Conservation (phyloP, 2,888 invertebrate genomes). For the Linnaemya vulpina region DNA sequence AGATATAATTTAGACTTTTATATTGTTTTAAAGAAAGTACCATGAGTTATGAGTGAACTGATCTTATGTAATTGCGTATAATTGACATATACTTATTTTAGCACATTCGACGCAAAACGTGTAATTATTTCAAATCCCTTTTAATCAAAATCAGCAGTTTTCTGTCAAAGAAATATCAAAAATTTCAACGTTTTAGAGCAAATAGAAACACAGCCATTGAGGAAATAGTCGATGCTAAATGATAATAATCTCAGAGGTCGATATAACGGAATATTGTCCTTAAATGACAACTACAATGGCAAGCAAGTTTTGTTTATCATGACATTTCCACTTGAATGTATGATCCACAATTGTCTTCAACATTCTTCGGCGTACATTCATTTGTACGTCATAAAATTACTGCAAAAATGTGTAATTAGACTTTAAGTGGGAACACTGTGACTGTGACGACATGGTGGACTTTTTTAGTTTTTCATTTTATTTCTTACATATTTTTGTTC, state of each 20-base stretch:
- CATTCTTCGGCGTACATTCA: constrained; percentile 28
- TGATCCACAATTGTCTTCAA: not conserved
- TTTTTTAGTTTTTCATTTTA: not conserved
- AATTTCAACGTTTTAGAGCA: no score
- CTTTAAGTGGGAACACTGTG: constrained; percentile 58
- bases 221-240: no score
- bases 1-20: no score
- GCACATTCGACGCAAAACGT: not conserved
- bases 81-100: not conserved
- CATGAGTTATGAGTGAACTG: no score
- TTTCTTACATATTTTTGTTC: constrained; percentile 10
- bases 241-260: no score
- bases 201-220: no score
- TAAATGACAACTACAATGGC: not conserved
- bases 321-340: not conserved
- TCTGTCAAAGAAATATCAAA: no score
- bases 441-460: constrained; percentile 54
- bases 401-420: constrained; percentile 54
- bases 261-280: not conserved
- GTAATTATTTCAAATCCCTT: not conserved
- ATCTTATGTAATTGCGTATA: not conserved
- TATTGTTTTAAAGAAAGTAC: no score
- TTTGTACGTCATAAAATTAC: constrained; percentile 52
- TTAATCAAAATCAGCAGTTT: no score
- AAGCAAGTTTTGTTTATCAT: not conserved